phyloP scores from a whole-genome alignment of 2,888 invertebrate species.

The Augochlorella aurata region DNA sequence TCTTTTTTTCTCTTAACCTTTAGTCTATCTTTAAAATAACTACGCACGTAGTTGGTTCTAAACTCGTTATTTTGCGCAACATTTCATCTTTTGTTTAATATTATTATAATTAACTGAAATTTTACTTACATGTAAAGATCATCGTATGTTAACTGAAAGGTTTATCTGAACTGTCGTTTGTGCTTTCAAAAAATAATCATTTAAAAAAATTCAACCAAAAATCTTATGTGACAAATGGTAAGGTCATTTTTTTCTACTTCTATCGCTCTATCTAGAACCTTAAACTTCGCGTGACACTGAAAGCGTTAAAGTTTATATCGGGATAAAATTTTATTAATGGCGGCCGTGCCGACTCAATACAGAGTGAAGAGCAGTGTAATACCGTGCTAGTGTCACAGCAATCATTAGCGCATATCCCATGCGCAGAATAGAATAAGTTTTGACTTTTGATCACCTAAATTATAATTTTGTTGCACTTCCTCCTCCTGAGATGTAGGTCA shows the following conservation, averaged over 20 bases:
- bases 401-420: too few relatives aligned
- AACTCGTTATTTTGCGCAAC: neutral
- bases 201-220: neutral
- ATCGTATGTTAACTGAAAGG: too few relatives aligned
- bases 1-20: neutral
- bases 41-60: neutral
- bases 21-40: neutral
- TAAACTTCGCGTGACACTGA: slow-evolving; percentile 11
- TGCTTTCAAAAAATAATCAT: neutral
- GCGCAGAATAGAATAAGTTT: neutral
- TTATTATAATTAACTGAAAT: too few relatives aligned
- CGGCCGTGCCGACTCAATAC: neutral
- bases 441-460: slow-evolving; percentile 14
- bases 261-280: neutral
- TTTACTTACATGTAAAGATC: neutral
- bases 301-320: neutral
- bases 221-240: too few relatives aligned
- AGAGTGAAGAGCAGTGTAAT: neutral
- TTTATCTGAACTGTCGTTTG: too few relatives aligned
- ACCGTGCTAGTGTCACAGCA: neutral
- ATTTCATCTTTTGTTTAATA: neutral
- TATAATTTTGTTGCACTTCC: slow-evolving; percentile 40
- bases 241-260: neutral
- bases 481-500: slow-evolving; percentile 56
- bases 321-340: neutral